Conservation (phyloP, 2,113 vertebrate genomes). For the Erythrolamprus reginae region DNA sequence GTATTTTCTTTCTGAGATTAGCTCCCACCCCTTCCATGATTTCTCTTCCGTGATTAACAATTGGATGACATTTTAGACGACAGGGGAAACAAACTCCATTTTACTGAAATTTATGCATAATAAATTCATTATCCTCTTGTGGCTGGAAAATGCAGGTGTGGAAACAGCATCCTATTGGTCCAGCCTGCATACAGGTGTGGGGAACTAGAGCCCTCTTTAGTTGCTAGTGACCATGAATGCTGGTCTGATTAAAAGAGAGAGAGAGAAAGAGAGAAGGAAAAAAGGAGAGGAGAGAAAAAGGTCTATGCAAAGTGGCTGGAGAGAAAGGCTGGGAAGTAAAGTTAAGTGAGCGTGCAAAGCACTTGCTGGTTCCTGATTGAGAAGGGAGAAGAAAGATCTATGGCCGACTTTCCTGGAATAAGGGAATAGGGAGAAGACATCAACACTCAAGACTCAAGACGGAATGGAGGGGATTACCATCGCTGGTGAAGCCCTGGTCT, state of each 20-base stretch:
- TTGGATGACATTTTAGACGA: not conserved
- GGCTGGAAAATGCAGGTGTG: not conserved
- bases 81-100: not conserved
- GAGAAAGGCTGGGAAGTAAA: not conserved
- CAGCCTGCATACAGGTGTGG: not conserved
- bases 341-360: not conserved
- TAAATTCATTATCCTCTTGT: not conserved
- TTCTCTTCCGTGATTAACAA: not conserved
- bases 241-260: not conserved
- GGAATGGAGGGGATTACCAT: not conserved
- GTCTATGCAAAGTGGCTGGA: not conserved
- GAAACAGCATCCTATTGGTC: not conserved
- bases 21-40: not conserved
- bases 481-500: not conserved
- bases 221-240: not conserved
- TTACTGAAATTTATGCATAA: not conserved
- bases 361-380: not conserved
- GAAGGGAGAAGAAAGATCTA: not conserved
- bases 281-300: not conserved
- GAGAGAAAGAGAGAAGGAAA: not conserved
- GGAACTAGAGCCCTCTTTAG: not conserved
- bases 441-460: not conserved
- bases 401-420: not conserved
- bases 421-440: not conserved
- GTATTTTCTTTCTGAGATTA: not conserved